Base-by-base conservation (phyloP, 2,888 invertebrate genomes). In the Lithodes maja region DNA sequence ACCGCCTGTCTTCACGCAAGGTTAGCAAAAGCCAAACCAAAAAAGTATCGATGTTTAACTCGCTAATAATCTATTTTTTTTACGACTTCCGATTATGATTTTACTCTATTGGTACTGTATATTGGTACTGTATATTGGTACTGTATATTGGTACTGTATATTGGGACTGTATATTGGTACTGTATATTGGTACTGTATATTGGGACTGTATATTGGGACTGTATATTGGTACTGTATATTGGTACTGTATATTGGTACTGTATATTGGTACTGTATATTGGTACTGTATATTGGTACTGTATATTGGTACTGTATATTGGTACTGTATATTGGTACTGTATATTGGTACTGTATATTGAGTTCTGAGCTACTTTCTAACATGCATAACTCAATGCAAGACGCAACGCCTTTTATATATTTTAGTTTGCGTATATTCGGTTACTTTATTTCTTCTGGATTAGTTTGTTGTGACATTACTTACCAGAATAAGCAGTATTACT, bases 1-100 rank as follows among this genome's bases (percentile, higher is more conserved):
- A 83, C 80, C 90, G 71, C 91, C 91, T 33, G 79, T 86, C 86
- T 49, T 91, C 78, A 61, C 86, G 50, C 90, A 90, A 91, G 91
- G 91, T 91, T 89, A 90, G 86, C 82, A 77, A 33, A 33, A 33
- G 33, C 33, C 33, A 33, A n/a, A 78, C 61, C 75, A 55, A 52
- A 53, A 12, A 87, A 74, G 33, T 83, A 61, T 49, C 78, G 17
- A 61, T 71, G 52, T 82, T 52, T 86, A 86, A 86, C 86, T 54
- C 82, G 71, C 85, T 85, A 54, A 88, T 2, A 86, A 69, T 80
- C 71, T 33, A 75, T 75, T 5, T 75, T 12, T 75, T 75, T 12
- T 7, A 75, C 17, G n/a, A 75, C 75, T 75, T 75, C 49, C 81
- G 50, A 50, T 9, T 83, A 7, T 83, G 50, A 83, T 61, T 85